Conservation (phyloP, 2,113 vertebrate genomes). For the Amazona vittata region DNA sequence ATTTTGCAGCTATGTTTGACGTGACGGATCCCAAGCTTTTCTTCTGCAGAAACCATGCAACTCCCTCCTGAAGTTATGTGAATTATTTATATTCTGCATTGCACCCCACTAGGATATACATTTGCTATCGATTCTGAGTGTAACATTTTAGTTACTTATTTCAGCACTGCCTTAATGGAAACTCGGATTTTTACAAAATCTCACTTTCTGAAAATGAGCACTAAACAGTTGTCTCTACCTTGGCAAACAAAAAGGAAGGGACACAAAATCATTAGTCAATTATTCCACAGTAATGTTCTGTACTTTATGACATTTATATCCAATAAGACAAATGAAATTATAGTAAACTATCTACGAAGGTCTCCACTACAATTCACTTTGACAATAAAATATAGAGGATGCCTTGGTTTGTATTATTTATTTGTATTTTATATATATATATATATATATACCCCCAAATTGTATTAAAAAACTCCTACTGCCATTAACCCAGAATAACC, state of each 20-base stretch:
- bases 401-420: background rate
- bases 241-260: background rate
- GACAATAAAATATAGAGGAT: background rate
- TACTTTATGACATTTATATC: background rate
- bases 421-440: background rate
- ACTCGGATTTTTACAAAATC: background rate
- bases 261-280: background rate
- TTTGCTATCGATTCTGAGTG: background rate
- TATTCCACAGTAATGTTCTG: background rate
- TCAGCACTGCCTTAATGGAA: background rate
- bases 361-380: background rate
- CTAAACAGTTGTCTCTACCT: background rate
- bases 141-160: background rate
- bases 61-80: background rate
- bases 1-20: slow-evolving; percentile 27
- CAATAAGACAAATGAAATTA: background rate
- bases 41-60: slow-evolving; percentile 12
- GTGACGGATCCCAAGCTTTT: background rate
- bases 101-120: background rate
- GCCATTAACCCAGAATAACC: background rate
- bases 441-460: background rate
- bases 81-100: slow-evolving; percentile 35
- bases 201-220: background rate
- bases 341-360: background rate
- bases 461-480: background rate